phyloP scores from a whole-genome alignment of 37 sponge, comb jelly and placozoan species.

The Beroe forskalii region DNA sequence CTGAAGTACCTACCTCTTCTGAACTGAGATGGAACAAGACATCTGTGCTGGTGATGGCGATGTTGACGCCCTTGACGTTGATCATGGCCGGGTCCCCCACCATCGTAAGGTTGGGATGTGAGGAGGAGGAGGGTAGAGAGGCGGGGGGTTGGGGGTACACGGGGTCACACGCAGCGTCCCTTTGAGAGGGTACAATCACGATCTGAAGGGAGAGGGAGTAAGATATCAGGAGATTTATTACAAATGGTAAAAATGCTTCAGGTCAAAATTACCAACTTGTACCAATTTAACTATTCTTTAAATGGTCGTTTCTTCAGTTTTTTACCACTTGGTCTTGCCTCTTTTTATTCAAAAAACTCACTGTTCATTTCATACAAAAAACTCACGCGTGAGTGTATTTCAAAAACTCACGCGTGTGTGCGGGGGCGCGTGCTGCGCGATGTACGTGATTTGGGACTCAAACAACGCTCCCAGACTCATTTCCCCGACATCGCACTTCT shows the following conservation, averaged over 20 bases:
- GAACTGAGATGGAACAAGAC: conserved; percentile 65
- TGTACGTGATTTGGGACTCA: conserved; percentile 12
- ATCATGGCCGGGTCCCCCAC: neutral
- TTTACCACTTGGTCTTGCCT: too few relatives aligned
- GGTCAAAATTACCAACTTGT: too few relatives aligned
- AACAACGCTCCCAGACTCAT: conserved; percentile 54
- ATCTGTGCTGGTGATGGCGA: conserved; percentile 48
- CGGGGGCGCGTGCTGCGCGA: neutral
- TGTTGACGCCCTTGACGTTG: neutral
- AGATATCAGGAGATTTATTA: neutral
- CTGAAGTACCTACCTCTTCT: conserved; percentile 37
- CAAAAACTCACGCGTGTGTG: neutral
- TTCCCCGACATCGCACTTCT: conserved; percentile 36
- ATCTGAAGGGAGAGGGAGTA: conserved; percentile 25
- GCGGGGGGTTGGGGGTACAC: conserved; percentile 62
- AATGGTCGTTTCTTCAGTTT: too few relatives aligned
- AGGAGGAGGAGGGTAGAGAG: neutral
- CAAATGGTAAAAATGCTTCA: too few relatives aligned
- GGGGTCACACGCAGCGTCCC: conserved; percentile 30
- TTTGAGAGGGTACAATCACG: conserved; percentile 41
- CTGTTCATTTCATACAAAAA: too few relatives aligned
- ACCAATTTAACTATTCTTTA: too few relatives aligned
- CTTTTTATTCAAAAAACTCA: too few relatives aligned
- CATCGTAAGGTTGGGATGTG: neutral
- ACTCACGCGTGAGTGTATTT: too few relatives aligned